Evolutionary conservation across 2,113 vertebrate species (phyloP).

Genomic region (Atlantisia rogersi): DNA sequence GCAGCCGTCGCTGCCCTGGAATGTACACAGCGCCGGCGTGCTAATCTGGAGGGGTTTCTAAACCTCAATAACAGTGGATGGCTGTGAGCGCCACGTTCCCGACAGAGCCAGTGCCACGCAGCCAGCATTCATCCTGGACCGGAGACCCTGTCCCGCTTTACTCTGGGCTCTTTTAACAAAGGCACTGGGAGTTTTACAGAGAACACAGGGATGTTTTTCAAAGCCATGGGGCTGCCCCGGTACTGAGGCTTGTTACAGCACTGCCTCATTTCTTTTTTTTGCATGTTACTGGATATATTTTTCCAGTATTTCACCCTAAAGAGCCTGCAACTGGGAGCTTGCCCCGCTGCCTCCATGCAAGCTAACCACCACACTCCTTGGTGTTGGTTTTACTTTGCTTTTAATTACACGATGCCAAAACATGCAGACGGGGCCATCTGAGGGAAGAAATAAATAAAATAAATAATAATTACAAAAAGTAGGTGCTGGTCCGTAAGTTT

Average conservation of each 20-base stretch:
- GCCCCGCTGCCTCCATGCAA: neutral
- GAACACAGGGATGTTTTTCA: neutral
- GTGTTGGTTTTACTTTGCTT: conserved; percentile 25
- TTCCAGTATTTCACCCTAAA: neutral
- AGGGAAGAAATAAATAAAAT: neutral
- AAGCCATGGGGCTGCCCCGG: neutral
- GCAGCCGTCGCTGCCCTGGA: neutral
- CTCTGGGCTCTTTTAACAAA: neutral
- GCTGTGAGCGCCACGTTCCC: neutral
- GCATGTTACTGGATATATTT: neutral
- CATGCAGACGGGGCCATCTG: neutral
- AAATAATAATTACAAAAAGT: neutral
- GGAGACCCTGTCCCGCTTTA: neutral
- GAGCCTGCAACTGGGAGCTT: neutral
- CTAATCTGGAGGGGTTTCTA: neutral
- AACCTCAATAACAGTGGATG: neutral
- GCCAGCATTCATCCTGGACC: too few relatives aligned
- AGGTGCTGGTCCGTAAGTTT: neutral
- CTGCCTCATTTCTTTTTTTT: neutral
- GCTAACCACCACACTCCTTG: neutral
- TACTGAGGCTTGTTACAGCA: neutral
- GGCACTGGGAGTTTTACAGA: neutral
- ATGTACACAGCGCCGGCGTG: neutral
- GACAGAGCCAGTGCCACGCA: neutral
- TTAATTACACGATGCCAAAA: neutral